Conservation (phyloP, 2,113 vertebrate species). For the Accipiter virgatus region DNA sequence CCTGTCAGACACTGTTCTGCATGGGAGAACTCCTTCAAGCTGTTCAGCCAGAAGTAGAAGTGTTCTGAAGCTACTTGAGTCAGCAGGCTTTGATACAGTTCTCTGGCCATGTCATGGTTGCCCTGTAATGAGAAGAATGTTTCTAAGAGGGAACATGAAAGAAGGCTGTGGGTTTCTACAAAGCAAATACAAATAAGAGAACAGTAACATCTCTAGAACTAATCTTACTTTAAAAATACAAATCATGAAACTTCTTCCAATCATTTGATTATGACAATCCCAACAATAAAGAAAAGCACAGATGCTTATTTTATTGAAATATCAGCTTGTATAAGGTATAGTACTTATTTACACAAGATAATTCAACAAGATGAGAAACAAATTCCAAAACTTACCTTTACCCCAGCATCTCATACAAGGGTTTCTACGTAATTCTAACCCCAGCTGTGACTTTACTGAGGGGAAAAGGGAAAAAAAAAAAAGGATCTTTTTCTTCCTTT, state of each 20-base stretch:
- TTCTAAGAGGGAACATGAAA: background rate
- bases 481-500: background rate
- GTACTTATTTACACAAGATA: background rate
- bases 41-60: conserved; percentile 99
- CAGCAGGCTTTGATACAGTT: conserved; percentile 93
- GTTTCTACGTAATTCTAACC: background rate
- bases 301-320: background rate
- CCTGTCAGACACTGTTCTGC: conserved; percentile 90
- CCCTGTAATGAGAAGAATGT: conserved; percentile 73
- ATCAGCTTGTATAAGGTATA: background rate
- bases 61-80: conserved; percentile 96
- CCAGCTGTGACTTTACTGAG: background rate
- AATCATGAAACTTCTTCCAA: background rate
- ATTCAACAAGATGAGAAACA: background rate
- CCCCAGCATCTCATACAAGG: background rate
- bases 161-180: background rate
- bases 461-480: background rate
- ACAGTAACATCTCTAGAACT: background rate
- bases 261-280: background rate
- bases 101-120: conserved; percentile 93
- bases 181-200: background rate
- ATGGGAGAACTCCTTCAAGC: conserved; percentile 95
- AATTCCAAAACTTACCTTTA: background rate
- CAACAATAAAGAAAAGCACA: background rate
- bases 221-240: background rate